Evolutionary conservation across 2,797 vertebrate species (phyloP).

Genomic region (Halcyon badia): DNA sequence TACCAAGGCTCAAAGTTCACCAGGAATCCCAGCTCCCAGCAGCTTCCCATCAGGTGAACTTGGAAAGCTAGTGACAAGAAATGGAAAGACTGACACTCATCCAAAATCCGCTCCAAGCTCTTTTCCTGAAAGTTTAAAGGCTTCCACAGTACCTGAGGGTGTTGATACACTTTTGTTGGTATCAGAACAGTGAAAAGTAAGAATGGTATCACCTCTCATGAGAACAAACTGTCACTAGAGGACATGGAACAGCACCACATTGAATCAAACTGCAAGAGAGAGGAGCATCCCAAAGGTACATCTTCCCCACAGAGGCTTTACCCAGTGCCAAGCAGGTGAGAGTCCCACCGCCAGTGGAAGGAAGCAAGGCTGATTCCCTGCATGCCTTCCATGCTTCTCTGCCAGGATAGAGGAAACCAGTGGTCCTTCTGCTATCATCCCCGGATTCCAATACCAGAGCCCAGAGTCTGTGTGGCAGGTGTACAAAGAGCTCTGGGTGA

Average conservation of each 20-base stretch:
- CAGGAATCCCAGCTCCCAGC: not conserved
- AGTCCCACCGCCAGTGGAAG: not conserved
- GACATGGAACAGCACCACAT: not conserved
- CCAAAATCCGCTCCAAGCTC: not conserved
- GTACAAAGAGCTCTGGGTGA: not conserved
- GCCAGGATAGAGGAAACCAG: not conserved
- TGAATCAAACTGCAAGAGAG: not conserved
- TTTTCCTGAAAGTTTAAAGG: not conserved
- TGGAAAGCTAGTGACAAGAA: not conserved
- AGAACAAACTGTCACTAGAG: not conserved
- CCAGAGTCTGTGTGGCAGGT: not conserved
- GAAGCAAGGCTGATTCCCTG: not conserved
- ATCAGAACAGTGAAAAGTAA: not conserved
- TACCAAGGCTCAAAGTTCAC: not conserved
- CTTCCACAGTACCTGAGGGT: not conserved
- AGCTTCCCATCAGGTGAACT: not conserved
- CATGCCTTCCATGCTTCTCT: not conserved
- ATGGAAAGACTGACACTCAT: not conserved
- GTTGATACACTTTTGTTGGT: not conserved
- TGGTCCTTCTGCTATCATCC: not conserved
- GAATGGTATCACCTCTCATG: not conserved
- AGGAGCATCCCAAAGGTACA: not conserved
- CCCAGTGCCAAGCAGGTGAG: rapidly evolving
- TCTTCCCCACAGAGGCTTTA: not conserved
- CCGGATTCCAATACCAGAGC: rapidly evolving